Percentiles rank a stretch among this genome's conserved stretches.
Conservation (phyloP, 30 jellyfish, hydroid and myxozoan genomes). For the Turritopsis rubra region DNA sequence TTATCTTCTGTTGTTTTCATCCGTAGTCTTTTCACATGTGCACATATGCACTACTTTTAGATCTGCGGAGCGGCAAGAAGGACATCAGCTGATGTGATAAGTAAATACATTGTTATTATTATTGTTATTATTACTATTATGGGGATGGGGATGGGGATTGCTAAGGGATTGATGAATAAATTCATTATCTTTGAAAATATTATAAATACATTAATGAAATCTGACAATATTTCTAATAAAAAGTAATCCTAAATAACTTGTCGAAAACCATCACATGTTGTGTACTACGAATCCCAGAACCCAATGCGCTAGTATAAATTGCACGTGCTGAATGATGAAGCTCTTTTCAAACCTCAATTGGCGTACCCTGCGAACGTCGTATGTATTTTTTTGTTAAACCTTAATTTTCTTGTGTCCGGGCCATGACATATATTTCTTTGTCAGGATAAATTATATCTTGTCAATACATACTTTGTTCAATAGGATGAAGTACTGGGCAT, state of each 20-base stretch:
- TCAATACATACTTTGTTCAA: neutral
- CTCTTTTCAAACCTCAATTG: conserved; percentile 35
- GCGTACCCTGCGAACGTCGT: conserved; percentile 18
- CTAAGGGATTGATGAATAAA: neutral
- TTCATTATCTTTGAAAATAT: neutral
- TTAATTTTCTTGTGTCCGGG: too few species aligned
- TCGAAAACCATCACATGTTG: neutral
- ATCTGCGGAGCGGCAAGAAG: neutral
- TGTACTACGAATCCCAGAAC: conserved; percentile 14
- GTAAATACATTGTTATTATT: neutral
- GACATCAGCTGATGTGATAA: neutral
- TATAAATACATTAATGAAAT: neutral
- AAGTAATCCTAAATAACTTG: neutral
- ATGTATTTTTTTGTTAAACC: neutral
- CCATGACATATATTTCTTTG: too few species aligned
- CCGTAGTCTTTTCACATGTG: neutral
- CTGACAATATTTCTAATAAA: too few species aligned
- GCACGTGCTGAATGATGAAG: conserved; percentile 25
- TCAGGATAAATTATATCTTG: neutral
- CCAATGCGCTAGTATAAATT: conserved; percentile 19
- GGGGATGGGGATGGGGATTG: neutral
- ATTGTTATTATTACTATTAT: neutral
- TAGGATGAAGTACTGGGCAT: too few species aligned
- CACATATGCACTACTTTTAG: neutral
- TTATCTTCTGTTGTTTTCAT: neutral